Percentiles rank a stretch among this genome's conserved stretches.
Conservation (phyloP, 2,113 vertebrate species). For the Acanthochromis polyacanthus region DNA sequence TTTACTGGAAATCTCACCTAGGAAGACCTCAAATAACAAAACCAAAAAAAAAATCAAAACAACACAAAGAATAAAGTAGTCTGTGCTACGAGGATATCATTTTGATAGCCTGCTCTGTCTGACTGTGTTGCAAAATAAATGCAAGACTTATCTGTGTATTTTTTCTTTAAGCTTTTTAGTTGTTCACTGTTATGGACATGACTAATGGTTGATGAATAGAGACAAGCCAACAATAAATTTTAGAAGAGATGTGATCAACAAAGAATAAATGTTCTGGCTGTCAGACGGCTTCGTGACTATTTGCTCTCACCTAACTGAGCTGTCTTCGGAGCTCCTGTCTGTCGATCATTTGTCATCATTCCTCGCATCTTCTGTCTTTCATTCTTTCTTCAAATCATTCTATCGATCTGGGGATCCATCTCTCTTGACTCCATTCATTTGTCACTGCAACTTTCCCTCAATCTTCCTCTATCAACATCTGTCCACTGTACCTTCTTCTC, state of each 20-base stretch:
- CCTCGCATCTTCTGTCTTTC: background rate
- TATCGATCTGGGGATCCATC: conserved; percentile 37
- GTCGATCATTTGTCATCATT: conserved; percentile 38
- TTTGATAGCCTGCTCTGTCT: conserved; percentile 16
- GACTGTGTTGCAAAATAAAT: conserved; percentile 14
- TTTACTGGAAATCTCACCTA: conserved; percentile 1
- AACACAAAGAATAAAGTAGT: background rate
- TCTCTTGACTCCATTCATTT: conserved; percentile 29
- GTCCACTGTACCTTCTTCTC: conserved; percentile 23
- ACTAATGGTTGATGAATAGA: conserved; percentile 16
- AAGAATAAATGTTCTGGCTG: conserved; percentile 1
- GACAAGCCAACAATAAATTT: conserved; percentile 27
- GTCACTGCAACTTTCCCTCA: conserved; percentile 20
- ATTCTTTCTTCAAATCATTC: conserved; percentile 35
- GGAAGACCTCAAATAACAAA: conserved; percentile 25
- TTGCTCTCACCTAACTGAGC: conserved; percentile 22
- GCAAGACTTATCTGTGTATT: conserved; percentile 16
- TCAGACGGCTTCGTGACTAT: conserved; percentile 17
- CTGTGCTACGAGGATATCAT: background rate
- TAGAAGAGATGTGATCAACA: background rate
- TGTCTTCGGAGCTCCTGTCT: conserved; percentile 7
- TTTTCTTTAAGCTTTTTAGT: background rate
- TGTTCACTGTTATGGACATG: background rate
- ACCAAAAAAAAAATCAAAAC: background rate
- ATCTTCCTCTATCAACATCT: conserved; percentile 16